Conservation (phyloP, 2,113 vertebrate species). For the Vulpes ferrilata region DNA sequence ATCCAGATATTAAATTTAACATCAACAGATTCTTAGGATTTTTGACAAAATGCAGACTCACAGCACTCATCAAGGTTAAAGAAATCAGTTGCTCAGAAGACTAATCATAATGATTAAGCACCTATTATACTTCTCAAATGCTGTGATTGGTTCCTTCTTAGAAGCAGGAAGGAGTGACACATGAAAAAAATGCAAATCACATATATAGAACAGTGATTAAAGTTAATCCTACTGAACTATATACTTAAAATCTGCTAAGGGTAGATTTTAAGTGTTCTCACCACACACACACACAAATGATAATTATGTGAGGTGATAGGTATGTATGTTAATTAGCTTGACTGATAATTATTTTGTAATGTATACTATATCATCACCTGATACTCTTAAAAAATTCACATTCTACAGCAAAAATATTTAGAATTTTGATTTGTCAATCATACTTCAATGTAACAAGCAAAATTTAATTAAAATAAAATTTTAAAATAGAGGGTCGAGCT, state of each 20-base stretch:
- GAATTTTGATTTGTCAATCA: background rate
- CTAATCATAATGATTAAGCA: background rate
- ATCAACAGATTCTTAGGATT: background rate
- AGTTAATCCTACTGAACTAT: background rate
- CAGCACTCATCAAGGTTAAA: background rate
- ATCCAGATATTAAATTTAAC: constrained; percentile 37
- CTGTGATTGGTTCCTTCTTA: background rate
- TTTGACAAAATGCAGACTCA: background rate
- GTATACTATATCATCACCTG: background rate
- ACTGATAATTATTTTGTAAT: background rate
- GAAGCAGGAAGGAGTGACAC: background rate
- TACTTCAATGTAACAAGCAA: background rate
- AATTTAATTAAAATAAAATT: background rate
- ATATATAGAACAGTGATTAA: background rate
- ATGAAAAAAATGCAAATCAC: background rate
- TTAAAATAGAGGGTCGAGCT: background rate
- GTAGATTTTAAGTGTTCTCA: background rate
- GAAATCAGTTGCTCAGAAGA: background rate
- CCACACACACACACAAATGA: background rate
- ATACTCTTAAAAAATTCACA: background rate
- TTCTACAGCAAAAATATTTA: background rate
- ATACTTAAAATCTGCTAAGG: background rate
- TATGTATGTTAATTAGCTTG: background rate
- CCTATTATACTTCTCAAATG: background rate
- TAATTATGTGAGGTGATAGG: background rate